A percentile compares a stretch with the other conserved stretches of the same genome.
These are phyloP conservation scores for Plestiodon gilberti DNA, from an alignment of 2,113 vertebrate species.

Conservation along the genomic window DNA sequence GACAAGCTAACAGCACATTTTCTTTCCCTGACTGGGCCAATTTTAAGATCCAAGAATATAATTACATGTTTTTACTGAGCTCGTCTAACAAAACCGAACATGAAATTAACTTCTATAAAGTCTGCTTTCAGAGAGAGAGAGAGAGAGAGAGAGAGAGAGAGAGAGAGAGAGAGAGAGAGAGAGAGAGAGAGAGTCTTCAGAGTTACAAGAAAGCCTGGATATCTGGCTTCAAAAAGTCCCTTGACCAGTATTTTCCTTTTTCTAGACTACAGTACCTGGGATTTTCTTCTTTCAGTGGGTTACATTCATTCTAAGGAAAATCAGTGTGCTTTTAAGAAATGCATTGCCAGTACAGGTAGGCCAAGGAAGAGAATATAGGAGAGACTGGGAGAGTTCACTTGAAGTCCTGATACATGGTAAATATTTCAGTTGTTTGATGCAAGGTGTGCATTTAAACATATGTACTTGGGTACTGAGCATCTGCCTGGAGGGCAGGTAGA, in stretches of 20 bases:
- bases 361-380: no score
- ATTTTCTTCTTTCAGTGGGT: neutral
- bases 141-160: no score
- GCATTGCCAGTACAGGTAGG: neutral
- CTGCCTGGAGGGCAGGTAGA: neutral
- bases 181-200: neutral
- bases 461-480: no score
- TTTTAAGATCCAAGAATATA: conserved; percentile 26
- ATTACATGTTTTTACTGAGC: conserved; percentile 10
- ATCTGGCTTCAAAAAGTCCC: neutral
- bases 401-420: neutral
- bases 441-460: neutral
- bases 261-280: neutral
- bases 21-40: neutral
- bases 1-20: neutral
- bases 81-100: conserved; percentile 23
- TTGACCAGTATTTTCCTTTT: neutral
- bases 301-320: neutral
- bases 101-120: neutral
- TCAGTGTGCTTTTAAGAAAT: neutral
- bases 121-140: neutral
- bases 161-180: neutral
- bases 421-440: neutral
- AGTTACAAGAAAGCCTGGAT: neutral
- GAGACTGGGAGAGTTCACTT: neutral